Percentiles rank a stretch among this genome's conserved stretches.
These are phyloP conservation scores for Rapana venosa DNA, from an alignment of 2,888 invertebrate genomes.

Conservation along the genomic window DNA sequence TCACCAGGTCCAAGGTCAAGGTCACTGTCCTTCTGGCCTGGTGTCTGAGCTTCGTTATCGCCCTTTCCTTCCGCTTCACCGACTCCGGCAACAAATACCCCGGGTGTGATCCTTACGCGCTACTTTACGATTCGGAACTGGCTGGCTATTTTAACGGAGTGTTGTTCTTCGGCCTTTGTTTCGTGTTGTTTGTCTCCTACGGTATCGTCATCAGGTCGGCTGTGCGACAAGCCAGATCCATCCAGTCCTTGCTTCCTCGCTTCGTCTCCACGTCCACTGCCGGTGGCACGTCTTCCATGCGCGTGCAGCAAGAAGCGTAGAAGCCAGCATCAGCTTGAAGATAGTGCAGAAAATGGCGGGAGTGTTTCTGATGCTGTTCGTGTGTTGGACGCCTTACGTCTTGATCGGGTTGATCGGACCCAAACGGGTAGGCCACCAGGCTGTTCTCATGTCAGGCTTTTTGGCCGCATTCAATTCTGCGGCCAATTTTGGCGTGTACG, in stretches of 20 bases:
- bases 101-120: conserved; percentile 5
- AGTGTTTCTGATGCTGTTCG: conserved; percentile 29
- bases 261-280: not conserved
- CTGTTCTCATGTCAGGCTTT: not conserved
- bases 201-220: conserved; percentile 26
- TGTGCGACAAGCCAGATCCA: not conserved
- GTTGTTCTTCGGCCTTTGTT: conserved; percentile 8
- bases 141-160: conserved; percentile 3
- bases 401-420: conserved; percentile 37
- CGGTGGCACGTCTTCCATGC: not conserved
- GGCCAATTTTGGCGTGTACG: conserved; percentile 26
- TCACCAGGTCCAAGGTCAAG: conserved; percentile 41
- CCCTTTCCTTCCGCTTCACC: not conserved
- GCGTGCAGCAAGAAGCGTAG: not conserved
- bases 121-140: conserved; percentile 17
- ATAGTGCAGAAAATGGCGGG: conserved; percentile 33
- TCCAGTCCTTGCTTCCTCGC: not conserved
- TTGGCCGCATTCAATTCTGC: conserved; percentile 30
- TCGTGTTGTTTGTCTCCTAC: conserved; percentile 12
- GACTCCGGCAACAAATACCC: not conserved
- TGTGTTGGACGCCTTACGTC: conserved; percentile 24
- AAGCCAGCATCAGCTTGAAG: conserved; percentile 24
- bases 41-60: conserved; percentile 36
- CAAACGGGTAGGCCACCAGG: not conserved
- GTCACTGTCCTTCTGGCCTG: conserved; percentile 40